These are phyloP conservation scores for Hirtodrosophila duncani DNA, from an alignment of 2,888 invertebrate genomes.

Conservation along the genomic window DNA sequence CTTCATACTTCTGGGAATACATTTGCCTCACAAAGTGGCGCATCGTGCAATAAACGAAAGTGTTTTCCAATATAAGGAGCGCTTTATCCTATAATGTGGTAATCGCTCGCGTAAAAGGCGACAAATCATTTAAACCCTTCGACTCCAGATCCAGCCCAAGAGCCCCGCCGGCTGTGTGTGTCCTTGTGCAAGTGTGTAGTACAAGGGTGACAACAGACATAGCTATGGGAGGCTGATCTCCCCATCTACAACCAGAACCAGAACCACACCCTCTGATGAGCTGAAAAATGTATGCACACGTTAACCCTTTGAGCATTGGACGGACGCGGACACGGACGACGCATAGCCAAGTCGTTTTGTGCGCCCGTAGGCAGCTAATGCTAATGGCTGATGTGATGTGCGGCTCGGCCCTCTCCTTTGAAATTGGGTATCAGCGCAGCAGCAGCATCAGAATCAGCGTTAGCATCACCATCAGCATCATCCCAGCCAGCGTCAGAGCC, in stretches of 20 bases:
- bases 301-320: constrained; percentile 58
- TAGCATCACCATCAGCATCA: constrained; percentile 34
- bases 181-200: constrained; percentile 1
- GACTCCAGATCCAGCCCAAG: not conserved
- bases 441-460: constrained; percentile 39
- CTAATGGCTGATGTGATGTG: constrained; percentile 38
- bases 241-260: constrained; percentile 2
- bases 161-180: constrained; percentile 13
- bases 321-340: too few relatives aligned
- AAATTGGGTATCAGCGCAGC: constrained; percentile 60
- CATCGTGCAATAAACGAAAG: constrained; percentile 67
- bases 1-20: constrained; percentile 61
- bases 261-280: constrained; percentile 1
- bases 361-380: constrained; percentile 53
- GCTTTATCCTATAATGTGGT: constrained; percentile 75
- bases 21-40: constrained; percentile 42
- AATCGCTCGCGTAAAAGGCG: constrained; percentile 77
- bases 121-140: constrained; percentile 75
- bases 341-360: constrained; percentile 23
- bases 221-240: constrained; percentile 11
- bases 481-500: too few relatives aligned
- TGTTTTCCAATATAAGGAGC: constrained; percentile 68
- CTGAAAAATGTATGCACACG: constrained; percentile 58
- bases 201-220: constrained; percentile 64
- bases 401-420: constrained; percentile 50